Percentiles rank a stretch among this genome's conserved stretches.
phyloP scores from a whole-genome alignment of 30 jellyfish, hydroid and myxozoan genomes.

The Clytia hemisphaerica region DNA sequence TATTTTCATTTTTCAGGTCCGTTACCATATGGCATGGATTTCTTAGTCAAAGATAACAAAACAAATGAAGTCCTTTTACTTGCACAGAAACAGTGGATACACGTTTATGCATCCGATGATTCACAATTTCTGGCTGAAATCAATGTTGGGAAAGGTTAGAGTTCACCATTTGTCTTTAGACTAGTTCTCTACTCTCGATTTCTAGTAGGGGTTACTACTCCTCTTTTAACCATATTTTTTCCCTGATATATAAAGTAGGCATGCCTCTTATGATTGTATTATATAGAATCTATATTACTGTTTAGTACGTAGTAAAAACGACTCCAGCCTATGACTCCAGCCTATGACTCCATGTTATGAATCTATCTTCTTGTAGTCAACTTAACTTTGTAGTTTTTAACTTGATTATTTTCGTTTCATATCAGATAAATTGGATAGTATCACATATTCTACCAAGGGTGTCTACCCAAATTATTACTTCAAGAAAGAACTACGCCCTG shows the following conservation, averaged over 20 bases:
- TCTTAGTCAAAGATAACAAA: conserved; percentile 49
- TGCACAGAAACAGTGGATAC: conserved; percentile 47
- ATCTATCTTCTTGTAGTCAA: no score
- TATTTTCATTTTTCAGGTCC: no score
- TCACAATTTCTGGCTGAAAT: conserved; percentile 59
- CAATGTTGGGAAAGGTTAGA: conserved; percentile 43
- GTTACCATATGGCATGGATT: conserved; percentile 75
- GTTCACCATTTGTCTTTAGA: neutral
- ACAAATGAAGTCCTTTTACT: conserved; percentile 39
- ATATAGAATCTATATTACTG: no score
- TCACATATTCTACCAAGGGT: conserved; percentile 27
- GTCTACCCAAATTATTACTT: conserved; percentile 12
- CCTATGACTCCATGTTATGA: no score
- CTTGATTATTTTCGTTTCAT: no score
- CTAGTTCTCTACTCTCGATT: neutral
- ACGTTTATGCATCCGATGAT: conserved; percentile 79
- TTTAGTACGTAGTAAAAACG: no score
- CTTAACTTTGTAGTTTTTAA: no score
- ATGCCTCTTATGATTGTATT: no score
- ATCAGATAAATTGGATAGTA: conserved; percentile 1
- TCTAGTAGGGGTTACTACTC: neutral
- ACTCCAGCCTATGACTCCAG: no score
- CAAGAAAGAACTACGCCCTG: conserved; percentile 10
- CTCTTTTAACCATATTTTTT: neutral
- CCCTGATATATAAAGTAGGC: no score